phyloP scores from a whole-genome alignment of 2,113 vertebrate species.

The Eudyptes chrysolophus region DNA sequence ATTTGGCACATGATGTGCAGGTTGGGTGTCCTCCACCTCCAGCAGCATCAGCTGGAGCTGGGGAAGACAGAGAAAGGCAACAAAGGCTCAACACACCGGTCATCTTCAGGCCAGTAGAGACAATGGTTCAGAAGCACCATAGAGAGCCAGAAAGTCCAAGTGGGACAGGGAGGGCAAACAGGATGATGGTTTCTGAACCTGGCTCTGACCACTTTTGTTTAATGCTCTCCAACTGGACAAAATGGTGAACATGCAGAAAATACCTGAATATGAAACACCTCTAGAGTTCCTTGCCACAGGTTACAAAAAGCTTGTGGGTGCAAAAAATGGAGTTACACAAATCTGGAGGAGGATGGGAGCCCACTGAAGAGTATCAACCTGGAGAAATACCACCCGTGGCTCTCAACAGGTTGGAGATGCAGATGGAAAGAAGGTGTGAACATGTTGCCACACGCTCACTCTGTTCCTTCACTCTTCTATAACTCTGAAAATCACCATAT shows the following conservation, averaged over 20 bases:
- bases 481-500: background rate
- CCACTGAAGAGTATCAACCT: background rate
- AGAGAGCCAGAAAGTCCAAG: background rate
- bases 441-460: background rate
- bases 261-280: background rate
- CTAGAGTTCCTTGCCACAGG: background rate
- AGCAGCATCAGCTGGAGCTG: background rate
- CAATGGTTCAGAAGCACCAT: accelerated
- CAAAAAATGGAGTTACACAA: background rate
- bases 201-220: background rate
- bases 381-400: background rate
- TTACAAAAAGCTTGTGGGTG: background rate
- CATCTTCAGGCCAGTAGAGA: background rate
- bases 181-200: background rate
- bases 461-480: background rate
- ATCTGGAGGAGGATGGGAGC: background rate
- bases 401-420: background rate
- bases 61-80: background rate
- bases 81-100: accelerated
- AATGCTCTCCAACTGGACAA: background rate
- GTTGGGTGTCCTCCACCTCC: background rate
- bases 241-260: background rate
- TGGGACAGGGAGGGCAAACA: background rate
- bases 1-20: accelerated
- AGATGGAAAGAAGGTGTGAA: constrained; percentile 14